Conservation (phyloP, 2,888 invertebrate species). For the Peribatodes rhomboidaria region DNA sequence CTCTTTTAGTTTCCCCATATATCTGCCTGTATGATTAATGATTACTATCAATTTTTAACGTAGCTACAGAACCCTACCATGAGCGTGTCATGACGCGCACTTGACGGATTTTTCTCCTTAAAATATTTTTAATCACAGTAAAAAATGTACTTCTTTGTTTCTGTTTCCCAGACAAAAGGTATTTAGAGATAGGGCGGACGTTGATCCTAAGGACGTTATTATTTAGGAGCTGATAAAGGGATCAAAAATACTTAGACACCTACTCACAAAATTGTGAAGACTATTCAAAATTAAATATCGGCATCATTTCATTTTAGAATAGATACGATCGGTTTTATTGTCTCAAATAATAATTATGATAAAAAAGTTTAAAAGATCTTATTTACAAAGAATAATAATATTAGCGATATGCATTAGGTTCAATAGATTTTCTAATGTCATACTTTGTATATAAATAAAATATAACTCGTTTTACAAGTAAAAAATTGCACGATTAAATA, state of each 20-base stretch:
- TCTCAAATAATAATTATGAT: slow-evolving; percentile 73
- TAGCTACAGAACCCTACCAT: no score
- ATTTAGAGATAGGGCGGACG: slow-evolving; percentile 44
- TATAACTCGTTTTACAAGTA: slow-evolving; percentile 70
- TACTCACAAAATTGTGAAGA: background rate
- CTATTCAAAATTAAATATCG: background rate
- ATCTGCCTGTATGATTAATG: no score
- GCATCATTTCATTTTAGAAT: slow-evolving; percentile 39
- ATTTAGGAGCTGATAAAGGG: slow-evolving; percentile 39
- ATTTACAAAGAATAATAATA: slow-evolving; percentile 71
- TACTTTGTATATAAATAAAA: slow-evolving; percentile 78
- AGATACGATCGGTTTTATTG: slow-evolving; percentile 48
- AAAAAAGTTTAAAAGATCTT: slow-evolving; percentile 68
- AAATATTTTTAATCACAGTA: slow-evolving; percentile 82
- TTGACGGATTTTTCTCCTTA: slow-evolving; percentile 69
- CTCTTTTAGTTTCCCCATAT: no score
- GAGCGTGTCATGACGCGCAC: slow-evolving; percentile 23
- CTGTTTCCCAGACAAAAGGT: slow-evolving; percentile 48
- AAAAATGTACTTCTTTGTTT: slow-evolving; percentile 81
- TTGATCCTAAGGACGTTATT: slow-evolving; percentile 42
- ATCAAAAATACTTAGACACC: slow-evolving; percentile 63
- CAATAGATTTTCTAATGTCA: slow-evolving; percentile 75
- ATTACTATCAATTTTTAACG: no score
- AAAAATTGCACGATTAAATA: slow-evolving; percentile 74
- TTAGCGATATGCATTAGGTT: slow-evolving; percentile 77